Percentiles rank a stretch among this genome's conserved stretches.
Evolutionary conservation across 2,888 invertebrate species (phyloP).

Genomic region (Ariolimax columbianus): DNA sequence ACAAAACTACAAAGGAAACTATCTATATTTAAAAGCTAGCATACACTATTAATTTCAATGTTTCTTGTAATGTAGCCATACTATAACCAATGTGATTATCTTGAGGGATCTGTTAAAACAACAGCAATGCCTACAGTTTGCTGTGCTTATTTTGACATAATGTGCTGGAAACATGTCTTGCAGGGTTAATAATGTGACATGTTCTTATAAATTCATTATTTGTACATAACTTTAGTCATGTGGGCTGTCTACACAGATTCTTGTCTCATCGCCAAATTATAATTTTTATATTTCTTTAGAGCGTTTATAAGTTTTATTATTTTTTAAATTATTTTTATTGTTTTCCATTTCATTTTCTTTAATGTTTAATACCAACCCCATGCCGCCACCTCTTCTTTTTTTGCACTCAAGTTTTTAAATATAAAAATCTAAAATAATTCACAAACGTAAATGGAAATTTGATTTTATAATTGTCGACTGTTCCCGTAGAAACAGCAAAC

Average conservation of each 20-base stretch:
- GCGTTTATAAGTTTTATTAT: not conserved
- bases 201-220: not conserved
- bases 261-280: conserved; percentile 23
- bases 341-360: not conserved
- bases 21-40: not conserved
- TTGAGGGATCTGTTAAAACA: not conserved
- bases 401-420: too few relatives aligned
- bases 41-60: not conserved
- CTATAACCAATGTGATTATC: not conserved
- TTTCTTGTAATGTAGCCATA: not conserved
- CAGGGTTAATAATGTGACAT: not conserved
- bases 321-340: not conserved
- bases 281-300: not conserved
- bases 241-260: not conserved
- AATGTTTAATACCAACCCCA: too few relatives aligned
- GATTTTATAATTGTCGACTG: too few relatives aligned
- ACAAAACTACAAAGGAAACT: too few relatives aligned
- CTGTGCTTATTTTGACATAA: not conserved
- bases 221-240: not conserved
- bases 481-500: too few relatives aligned
- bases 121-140: not conserved
- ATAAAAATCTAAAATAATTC: too few relatives aligned
- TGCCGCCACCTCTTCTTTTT: too few relatives aligned
- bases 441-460: too few relatives aligned
- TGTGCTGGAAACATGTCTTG: not conserved